Base-by-base conservation (phyloP, 2,113 vertebrate species). In the Oceanites oceanicus region DNA sequence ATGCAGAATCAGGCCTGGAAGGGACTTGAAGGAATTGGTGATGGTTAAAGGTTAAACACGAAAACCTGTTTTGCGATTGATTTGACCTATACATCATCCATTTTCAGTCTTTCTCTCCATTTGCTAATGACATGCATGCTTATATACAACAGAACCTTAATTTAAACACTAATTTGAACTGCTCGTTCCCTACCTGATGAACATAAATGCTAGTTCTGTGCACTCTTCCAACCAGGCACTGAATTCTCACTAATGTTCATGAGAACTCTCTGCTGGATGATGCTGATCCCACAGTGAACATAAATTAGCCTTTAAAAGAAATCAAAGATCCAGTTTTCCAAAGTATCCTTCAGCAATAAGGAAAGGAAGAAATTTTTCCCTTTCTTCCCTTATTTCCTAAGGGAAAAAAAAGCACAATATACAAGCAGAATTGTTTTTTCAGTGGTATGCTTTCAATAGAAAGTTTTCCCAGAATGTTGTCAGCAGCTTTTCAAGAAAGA, bases 1-100 rank as follows among this genome's bases (percentile, higher is more conserved):
- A 30, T 86, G 56, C 76, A 92, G 61, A 86, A 89, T 85, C 61
- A 36, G 47, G 38, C 49, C 86, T 79, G 81, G 58, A 78, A 84
- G 62, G 50, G 84, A 70, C 92, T 76, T 38, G 67, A 63, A 95
- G 68, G 58, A 92, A 58, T 67, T 73, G 34, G 56, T 94, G 87
- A 12, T 62, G 62, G 66, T 73, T 78, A 73, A 86, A 91, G 42
- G 38, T 44, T 85, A 65, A 90, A 84, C 42, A 76, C 1, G 0
- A 68, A 87, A 90, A 26, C 19, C n/a, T 89, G 44, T 72, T 92
- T 92, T 82, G 49, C 62, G 55, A 66, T 14, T 61, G 74, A 91
- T 95, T 94, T 97, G 96, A 97, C 95, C 96, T 96, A 91, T 50
- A 55, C 86, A 55, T 84, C 53, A 68, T 79, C 71, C 12, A 3